Evolutionary conservation across 1,140 invertebrate genomes (phyloP), one percentile per base, ranked within the genome.

Genomic region (Brachionus calyciflorus): DNA sequence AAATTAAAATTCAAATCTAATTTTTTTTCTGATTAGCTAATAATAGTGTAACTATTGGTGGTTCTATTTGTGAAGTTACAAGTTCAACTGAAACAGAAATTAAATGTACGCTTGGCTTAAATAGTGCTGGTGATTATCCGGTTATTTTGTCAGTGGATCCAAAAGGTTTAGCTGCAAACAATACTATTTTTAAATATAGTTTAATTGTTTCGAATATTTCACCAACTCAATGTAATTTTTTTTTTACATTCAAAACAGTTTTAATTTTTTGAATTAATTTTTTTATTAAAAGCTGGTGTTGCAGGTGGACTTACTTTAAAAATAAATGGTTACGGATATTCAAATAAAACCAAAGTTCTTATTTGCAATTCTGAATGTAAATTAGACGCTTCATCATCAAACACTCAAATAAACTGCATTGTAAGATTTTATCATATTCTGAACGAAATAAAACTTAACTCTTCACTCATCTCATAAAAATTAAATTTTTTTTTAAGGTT

Each of bases 41-140:
- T 51, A 60, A 53, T 3, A 41, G 4, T 33, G 80, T 83, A 10
- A 77, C 48, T 4, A 76, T 83, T 41, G 78, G 55, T 14, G 55
- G 69, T 10, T 37, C 44, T 0, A 9, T 60, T 44, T 81, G 80
- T 68, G n/a, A 26, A 3, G 65, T 80, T 30, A 65, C 10, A n/a
- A 70, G 40, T 44, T 44, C 77, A 7, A 70, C 73, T 21, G 49
- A 63, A 55, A 55, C 57, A 12, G n/a, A 77, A 19, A 79, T 81
- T 3, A 51, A 73, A 1, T 81, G 81, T 76, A 48, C 40, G 1
- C 51, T 80, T 33, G 53, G 53, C 10, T 48, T 40, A 26, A 28
- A 78, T 24, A 63, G 78, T 24, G 78, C 78, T 10, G 80, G 80
- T 3, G 24, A 10, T 9, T 78, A 80, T 19, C 2, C 48, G n/a